Base-by-base conservation (phyloP, 2,888 invertebrate genomes). In the Bibio marci region DNA sequence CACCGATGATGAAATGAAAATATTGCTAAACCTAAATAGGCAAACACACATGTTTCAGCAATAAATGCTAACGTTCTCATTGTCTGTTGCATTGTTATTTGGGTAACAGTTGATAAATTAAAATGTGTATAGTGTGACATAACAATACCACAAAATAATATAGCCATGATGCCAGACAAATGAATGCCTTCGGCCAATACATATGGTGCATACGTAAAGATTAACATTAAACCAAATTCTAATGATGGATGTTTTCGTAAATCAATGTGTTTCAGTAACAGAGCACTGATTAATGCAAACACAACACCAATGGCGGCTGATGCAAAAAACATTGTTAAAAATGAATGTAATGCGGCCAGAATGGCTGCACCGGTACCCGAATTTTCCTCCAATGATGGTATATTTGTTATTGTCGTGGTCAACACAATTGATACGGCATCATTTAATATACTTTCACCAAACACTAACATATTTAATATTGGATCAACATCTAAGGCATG, bases 71-170 rank as follows among this genome's bases (percentile, higher is more conserved):
- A 66, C 0, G 97, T 97, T 52, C 94, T 71, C 76, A 98, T 88
- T 1, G 95, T 97, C 63, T 97, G 95, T 59, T 97, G 95, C 83
- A 98, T 95, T 4, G 97, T 97, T 38, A 98, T 94, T 66, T 98
- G 98, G 1, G 97, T 95, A 15, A 98, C 85, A 1, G 97, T 95
- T 1, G 95, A 95, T 32, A 98, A 66, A 62, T 98, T 98, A 55
- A 88, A 90, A 67, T 98, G 98, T 12, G 97, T 97, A 60, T 98
- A 98, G 61, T 98, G 98, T 0, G 95, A 95, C 98, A 98, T 98
- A 2, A 95, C 94, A 54, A 98, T 91, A 7, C 97, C 98, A 65
- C 38, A 38, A 18, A 38, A 38, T 38, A 38, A 18, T 12, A 38
- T 38, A 4, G 38, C 38, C 38, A 41, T 43, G 28, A 42, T 61